A percentile compares a stretch with the other conserved stretches of the same genome.
Conservation (phyloP, 37 sponge, comb jelly and placozoan species). For the Chondrilla cf. caribensis region DNA sequence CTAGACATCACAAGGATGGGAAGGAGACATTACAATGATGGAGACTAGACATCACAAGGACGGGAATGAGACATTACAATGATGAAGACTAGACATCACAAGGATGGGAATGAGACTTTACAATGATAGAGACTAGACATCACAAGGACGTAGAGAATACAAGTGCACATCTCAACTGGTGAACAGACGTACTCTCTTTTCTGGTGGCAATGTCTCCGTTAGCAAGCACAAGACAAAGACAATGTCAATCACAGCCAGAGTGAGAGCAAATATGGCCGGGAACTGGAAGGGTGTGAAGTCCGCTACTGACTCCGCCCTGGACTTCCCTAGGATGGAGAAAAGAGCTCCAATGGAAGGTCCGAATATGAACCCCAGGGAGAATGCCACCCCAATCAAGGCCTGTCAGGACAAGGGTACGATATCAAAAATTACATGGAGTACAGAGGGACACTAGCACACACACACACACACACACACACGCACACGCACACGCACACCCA, state of each 20-base stretch:
- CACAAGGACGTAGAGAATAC: no score
- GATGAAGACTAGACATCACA: no score
- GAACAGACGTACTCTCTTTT: conserved; percentile 47
- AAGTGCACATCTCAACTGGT: neutral
- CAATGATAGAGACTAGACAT: no score
- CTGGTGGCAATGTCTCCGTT: conserved; percentile 65
- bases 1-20: no score
- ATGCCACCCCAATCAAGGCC: conserved; percentile 83
- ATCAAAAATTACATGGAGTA: neutral
- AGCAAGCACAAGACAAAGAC: conserved; percentile 45
- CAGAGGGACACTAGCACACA: no score
- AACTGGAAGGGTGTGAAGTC: conserved; percentile 65
- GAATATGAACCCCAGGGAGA: conserved; percentile 84
- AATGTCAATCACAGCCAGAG: conserved; percentile 48
- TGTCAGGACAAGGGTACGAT: no score
- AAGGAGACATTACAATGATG: no score
- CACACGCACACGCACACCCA: neutral
- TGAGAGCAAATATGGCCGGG: conserved; percentile 78
- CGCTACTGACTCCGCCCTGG: neutral
- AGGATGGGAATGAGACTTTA: no score
- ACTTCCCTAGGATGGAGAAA: conserved; percentile 62
- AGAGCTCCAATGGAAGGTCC: conserved; percentile 87
- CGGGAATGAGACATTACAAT: no score
- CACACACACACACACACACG: neutral
- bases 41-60: neutral